phyloP scores from a whole-genome alignment of 2,113 vertebrate species.

The Martes martes region DNA sequence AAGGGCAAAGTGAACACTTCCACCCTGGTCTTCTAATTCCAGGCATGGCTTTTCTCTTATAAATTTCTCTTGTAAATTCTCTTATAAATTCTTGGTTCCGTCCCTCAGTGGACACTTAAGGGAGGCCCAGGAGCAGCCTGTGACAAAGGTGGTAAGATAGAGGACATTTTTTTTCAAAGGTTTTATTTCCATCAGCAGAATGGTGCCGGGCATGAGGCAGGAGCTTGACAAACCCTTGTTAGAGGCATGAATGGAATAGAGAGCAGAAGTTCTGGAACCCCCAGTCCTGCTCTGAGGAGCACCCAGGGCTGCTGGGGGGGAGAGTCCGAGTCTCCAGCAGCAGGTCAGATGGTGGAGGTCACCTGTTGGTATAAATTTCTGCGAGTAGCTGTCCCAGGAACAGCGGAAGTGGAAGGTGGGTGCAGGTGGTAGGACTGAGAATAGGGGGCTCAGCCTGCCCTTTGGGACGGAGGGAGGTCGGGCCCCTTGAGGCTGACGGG shows the following conservation, averaged over 20 bases:
- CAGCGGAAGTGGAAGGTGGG: not conserved
- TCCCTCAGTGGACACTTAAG: not conserved
- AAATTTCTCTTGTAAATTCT: not conserved
- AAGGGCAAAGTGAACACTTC: not conserved
- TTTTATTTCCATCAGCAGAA: not conserved
- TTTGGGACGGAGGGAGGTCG: fast-evolving
- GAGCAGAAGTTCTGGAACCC: not conserved
- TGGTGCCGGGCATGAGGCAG: fast-evolving
- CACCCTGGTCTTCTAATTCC: not conserved
- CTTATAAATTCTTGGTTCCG: not conserved
- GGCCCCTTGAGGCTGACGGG: fast-evolving
- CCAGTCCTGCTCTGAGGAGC: not conserved
- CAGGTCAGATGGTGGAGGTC: not conserved
- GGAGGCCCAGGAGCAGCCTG: too few relatives aligned
- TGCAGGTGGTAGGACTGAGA: too few relatives aligned
- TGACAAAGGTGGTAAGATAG: not conserved
- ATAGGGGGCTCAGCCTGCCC: fast-evolving
- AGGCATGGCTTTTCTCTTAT: not conserved
- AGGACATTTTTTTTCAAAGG: not conserved
- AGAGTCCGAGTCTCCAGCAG: fast-evolving
- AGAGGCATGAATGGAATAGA: not conserved
- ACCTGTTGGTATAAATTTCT: fast-evolving
- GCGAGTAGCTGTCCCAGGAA: fast-evolving
- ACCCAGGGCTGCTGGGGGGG: fast-evolving
- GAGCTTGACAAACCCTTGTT: not conserved